Evolutionary conservation across 2,888 invertebrate genomes (phyloP).

Genomic region (Lasioglossum lativentre): DNA sequence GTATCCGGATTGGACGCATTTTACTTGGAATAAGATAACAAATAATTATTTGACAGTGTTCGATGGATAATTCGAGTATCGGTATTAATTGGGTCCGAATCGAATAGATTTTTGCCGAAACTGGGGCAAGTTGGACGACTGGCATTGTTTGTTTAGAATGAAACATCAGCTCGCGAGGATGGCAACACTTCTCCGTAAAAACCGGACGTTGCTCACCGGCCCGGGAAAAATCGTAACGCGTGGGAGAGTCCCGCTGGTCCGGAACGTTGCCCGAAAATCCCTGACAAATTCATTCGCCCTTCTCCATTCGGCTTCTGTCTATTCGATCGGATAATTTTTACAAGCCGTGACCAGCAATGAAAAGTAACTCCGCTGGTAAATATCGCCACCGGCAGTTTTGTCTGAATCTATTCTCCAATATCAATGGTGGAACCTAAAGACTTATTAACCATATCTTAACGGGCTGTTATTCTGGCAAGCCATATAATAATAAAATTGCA

Average conservation of each 20-base stretch:
- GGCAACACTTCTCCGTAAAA: not conserved
- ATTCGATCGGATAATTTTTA: slow-evolving; percentile 20
- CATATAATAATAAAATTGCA: too few relatives aligned
- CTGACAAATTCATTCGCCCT: slow-evolving; percentile 22
- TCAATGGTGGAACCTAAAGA: too few relatives aligned
- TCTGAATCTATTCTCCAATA: too few relatives aligned
- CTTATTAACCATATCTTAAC: too few relatives aligned
- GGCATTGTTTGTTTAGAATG: not conserved
- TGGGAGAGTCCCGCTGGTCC: slow-evolving; percentile 27
- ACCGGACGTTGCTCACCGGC: slow-evolving; percentile 14
- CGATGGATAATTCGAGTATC: not conserved
- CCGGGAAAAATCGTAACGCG: slow-evolving; percentile 34
- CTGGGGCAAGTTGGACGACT: not conserved
- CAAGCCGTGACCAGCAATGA: not conserved
- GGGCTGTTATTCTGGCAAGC: too few relatives aligned
- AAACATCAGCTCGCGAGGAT: slow-evolving; percentile 17
- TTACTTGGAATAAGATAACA: too few relatives aligned
- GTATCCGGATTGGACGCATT: too few relatives aligned
- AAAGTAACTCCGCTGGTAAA: not conserved
- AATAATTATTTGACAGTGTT: too few relatives aligned
- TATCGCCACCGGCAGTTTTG: not conserved
- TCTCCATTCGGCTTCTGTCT: slow-evolving; percentile 25
- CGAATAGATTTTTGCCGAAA: not conserved
- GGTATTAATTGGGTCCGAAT: not conserved
- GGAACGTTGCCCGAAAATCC: slow-evolving; percentile 44